These are phyloP conservation scores for Falco cherrug DNA, from an alignment of 2,797 vertebrate species.

Conservation along the genomic window DNA sequence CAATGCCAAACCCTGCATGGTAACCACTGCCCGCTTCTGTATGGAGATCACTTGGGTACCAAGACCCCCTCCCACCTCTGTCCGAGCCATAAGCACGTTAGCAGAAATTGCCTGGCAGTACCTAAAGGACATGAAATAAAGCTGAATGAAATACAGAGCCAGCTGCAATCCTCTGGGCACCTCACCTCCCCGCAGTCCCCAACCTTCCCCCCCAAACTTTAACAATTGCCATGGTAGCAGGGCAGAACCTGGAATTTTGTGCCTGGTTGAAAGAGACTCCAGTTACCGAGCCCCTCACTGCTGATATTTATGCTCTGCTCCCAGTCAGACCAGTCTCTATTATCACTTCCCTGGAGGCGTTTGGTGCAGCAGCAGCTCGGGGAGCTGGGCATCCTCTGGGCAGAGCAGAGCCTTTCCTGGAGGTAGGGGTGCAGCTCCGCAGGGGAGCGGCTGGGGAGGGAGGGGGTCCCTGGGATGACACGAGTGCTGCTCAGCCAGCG, in stretches of 20 bases:
- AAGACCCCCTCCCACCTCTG: not conserved
- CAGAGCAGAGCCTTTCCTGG: too few species aligned
- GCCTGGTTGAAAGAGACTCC: not conserved
- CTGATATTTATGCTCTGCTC: not conserved
- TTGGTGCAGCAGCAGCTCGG: not conserved
- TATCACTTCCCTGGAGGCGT: not conserved
- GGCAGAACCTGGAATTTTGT: not conserved
- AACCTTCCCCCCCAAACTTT: not conserved
- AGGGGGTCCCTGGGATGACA: too few species aligned
- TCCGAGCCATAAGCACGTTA: fast-evolving
- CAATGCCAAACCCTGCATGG: not conserved
- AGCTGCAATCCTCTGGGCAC: too few species aligned
- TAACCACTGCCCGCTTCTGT: not conserved
- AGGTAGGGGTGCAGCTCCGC: too few species aligned
- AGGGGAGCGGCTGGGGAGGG: too few species aligned
- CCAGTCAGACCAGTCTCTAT: not conserved
- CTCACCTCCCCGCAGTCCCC: too few species aligned
- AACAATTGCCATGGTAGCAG: not conserved
- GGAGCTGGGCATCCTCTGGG: too few species aligned
- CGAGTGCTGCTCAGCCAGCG: not conserved
- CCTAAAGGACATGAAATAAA: not conserved
- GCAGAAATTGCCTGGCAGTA: not conserved
- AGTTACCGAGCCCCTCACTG: not conserved
- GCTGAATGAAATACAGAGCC: not conserved
- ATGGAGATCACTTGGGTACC: not conserved